Percentiles rank a stretch among this genome's conserved stretches.
These are phyloP conservation scores for Lypha dubia DNA, from an alignment of 2,888 invertebrate species.

Conservation along the genomic window DNA sequence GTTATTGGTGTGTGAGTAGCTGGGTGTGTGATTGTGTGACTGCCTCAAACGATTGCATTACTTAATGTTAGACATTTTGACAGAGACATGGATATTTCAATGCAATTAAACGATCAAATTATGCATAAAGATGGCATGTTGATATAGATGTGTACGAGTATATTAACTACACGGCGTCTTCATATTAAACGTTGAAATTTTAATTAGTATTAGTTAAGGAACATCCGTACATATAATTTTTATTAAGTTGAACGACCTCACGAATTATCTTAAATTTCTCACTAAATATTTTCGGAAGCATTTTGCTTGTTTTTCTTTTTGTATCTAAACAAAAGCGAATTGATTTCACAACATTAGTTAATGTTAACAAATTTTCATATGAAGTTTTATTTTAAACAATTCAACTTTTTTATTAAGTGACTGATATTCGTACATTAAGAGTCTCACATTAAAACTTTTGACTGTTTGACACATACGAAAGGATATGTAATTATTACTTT, in stretches of 20 bases:
- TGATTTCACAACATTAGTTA: no score
- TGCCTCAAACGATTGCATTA: background rate
- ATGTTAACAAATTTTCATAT: no score
- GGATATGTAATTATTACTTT: no score
- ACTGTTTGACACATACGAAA: no score
- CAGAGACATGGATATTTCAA: background rate
- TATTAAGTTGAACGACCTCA: background rate
- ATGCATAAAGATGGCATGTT: background rate
- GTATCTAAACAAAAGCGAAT: no score
- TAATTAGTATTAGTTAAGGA: constrained; percentile 55
- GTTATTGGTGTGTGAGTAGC: background rate
- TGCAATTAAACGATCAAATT: constrained; percentile 6
- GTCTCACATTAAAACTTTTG: no score
- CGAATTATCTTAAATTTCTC: background rate
- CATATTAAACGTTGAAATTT: no score
- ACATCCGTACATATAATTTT: constrained; percentile 45
- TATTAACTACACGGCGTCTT: background rate
- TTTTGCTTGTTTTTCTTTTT: no score
- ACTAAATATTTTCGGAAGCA: background rate
- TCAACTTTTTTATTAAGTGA: no score
- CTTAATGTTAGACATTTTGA: no score
- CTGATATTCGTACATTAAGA: no score
- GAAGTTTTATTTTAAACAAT: no score
- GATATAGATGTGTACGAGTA: background rate
- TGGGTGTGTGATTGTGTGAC: background rate